These are phyloP conservation scores for Ptychadena robeensis DNA, from an alignment of 2,797 vertebrate species.

Conservation along the genomic window DNA sequence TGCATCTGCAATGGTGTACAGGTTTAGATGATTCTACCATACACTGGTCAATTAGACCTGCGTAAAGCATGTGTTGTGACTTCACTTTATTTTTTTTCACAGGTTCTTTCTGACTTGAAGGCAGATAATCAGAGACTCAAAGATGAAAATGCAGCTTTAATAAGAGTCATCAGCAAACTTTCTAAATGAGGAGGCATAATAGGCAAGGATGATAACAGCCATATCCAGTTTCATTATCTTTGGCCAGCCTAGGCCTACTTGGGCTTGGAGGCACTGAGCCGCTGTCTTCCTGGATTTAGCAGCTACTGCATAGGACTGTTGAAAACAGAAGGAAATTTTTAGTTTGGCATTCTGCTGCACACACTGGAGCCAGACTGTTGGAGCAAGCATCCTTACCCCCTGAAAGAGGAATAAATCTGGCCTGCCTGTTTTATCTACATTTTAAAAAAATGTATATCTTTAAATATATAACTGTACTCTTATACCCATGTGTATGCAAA, in stretches of 20 bases:
- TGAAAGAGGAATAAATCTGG: slow-evolving; percentile 26
- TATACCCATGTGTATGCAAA: slow-evolving; percentile 24
- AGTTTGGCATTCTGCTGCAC: slow-evolving; percentile 28
- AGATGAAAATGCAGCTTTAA: slow-evolving; percentile 65
- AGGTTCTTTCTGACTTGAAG: slow-evolving; percentile 62
- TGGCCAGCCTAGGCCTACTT: neutral
- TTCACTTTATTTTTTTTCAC: neutral
- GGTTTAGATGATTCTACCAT: too few species aligned
- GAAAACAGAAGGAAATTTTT: slow-evolving; percentile 11
- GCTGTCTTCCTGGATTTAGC: slow-evolving; percentile 24
- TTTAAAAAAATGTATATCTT: slow-evolving; percentile 49
- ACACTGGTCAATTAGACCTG: too few species aligned
- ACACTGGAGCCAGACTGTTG: slow-evolving; percentile 51
- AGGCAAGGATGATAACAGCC: neutral
- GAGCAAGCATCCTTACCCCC: slow-evolving; percentile 30
- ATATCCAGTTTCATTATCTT: neutral
- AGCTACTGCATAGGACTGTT: slow-evolving; percentile 21
- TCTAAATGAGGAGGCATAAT: slow-evolving; percentile 50
- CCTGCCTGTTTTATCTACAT: slow-evolving; percentile 52
- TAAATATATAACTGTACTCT: slow-evolving; percentile 48
- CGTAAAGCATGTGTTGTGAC: neutral
- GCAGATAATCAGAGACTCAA: slow-evolving; percentile 65
- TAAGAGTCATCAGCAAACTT: slow-evolving; percentile 64
- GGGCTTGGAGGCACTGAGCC: neutral
- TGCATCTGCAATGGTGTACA: too few species aligned